phyloP scores from a whole-genome alignment of 2,797 vertebrate species.

The Sebastes wilsoni region DNA sequence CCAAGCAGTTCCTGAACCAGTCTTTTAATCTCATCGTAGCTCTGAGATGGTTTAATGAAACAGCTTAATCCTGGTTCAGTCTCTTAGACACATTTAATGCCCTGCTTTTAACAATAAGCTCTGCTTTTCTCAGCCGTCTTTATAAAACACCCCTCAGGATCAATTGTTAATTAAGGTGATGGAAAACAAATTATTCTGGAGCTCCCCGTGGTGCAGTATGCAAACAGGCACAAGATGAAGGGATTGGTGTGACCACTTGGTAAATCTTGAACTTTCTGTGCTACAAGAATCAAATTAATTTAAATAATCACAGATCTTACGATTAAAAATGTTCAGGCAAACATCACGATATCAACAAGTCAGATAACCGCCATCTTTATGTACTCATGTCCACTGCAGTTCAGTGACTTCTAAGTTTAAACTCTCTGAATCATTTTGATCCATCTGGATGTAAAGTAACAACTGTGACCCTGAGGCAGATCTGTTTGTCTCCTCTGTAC shows the following conservation, averaged over 20 bases:
- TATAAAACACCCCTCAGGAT: neutral
- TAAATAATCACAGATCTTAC: neutral
- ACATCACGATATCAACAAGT: neutral
- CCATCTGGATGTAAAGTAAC: neutral
- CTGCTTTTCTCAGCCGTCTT: neutral
- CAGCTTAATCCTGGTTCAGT: neutral
- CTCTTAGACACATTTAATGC: neutral
- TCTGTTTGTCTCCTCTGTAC: neutral
- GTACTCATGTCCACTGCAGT: neutral
- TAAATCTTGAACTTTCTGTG: too few relatives aligned
- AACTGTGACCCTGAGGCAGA: neutral
- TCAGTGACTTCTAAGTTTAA: too few relatives aligned
- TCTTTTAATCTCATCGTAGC: neutral
- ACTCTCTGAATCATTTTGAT: neutral
- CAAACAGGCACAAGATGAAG: neutral
- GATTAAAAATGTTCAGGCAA: neutral
- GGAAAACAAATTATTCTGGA: neutral
- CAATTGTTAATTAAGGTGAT: neutral
- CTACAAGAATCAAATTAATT: too few relatives aligned
- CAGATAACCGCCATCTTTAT: neutral
- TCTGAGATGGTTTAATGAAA: neutral
- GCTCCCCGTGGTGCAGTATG: neutral
- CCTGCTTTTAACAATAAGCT: neutral
- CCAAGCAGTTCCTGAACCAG: neutral
- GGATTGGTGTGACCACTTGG: too few relatives aligned